Evolutionary conservation across 2,797 vertebrate genomes (phyloP).

Genomic region (Myiothlypis coronata): DNA sequence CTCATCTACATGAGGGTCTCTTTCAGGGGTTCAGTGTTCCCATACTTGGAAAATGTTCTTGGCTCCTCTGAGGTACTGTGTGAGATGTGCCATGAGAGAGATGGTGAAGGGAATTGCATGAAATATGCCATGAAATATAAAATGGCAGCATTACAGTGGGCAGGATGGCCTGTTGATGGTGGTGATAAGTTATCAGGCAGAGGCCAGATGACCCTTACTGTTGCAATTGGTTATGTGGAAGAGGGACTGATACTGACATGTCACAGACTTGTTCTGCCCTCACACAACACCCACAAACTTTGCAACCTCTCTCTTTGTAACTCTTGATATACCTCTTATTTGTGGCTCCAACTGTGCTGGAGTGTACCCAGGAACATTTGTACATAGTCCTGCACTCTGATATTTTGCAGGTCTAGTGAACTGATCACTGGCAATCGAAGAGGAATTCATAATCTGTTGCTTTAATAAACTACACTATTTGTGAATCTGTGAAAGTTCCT

Average conservation of each 20-base stretch:
- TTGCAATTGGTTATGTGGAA: fast-evolving
- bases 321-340: background rate
- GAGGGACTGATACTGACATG: fast-evolving
- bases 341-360: background rate
- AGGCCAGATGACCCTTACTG: background rate
- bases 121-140: background rate
- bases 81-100: background rate
- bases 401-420: background rate
- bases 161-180: background rate
- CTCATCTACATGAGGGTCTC: background rate
- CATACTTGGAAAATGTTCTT: background rate
- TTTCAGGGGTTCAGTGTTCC: background rate
- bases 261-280: background rate
- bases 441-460: background rate
- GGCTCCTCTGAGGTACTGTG: background rate
- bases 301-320: background rate
- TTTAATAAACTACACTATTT: background rate
- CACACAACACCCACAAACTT: background rate
- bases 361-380: background rate
- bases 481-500: background rate
- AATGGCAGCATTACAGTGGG: background rate
- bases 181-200: background rate
- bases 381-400: too few species aligned
- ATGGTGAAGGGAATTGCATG: background rate
- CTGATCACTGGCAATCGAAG: background rate